Evolutionary conservation across 2,888 invertebrate genomes (phyloP).

Genomic region (Tryphoninae sp.): DNA sequence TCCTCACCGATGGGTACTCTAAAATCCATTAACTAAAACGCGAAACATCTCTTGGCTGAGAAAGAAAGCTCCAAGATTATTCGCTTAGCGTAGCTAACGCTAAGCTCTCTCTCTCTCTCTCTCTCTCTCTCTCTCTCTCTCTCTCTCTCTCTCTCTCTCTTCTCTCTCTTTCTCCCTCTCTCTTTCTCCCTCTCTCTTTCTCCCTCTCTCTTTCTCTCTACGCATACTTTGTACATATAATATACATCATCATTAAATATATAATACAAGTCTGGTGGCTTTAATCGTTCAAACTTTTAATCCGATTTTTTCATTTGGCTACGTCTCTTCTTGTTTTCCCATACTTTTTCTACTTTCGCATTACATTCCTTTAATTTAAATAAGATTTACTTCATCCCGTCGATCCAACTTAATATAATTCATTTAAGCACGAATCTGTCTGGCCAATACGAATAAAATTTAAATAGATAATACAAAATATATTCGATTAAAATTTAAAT

Average conservation of each 20-base stretch:
- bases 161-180: neutral
- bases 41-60: constrained; percentile 48
- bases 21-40: constrained; percentile 75
- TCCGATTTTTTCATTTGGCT: neutral
- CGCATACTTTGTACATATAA: neutral
- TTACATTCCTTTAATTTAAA: neutral
- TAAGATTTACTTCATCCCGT: neutral
- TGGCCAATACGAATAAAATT: neutral
- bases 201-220: too few relatives aligned
- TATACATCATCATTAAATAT: constrained; percentile 1
- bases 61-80: constrained; percentile 61
- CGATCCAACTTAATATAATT: neutral
- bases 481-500: neutral
- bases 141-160: too few relatives aligned
- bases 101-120: constrained; percentile 15
- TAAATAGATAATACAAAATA: neutral
- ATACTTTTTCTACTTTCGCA: neutral
- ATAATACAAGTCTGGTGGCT: constrained; percentile 3
- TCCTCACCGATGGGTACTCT: constrained; percentile 68
- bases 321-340: constrained; percentile 6
- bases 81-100: constrained; percentile 47
- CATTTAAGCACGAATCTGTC: neutral
- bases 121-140: neutral
- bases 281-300: constrained; percentile 12
- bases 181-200: neutral